Conservation (phyloP, 1,140 invertebrate genomes). For the Zophobas atratus region DNA sequence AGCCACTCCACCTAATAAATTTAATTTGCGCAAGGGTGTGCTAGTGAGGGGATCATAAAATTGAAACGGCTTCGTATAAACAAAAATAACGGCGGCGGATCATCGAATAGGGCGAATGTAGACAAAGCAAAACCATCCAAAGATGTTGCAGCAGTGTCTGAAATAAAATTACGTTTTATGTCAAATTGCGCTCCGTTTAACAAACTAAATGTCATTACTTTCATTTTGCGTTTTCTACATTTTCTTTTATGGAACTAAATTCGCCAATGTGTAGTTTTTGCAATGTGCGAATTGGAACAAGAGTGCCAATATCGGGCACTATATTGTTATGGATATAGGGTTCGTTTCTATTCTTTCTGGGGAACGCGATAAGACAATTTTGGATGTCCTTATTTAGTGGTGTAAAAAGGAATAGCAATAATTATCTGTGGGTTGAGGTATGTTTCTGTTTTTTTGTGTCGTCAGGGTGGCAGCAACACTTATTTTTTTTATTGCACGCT, state of each 20-base stretch:
- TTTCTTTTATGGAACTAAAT: conserved; percentile 3
- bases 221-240: neutral
- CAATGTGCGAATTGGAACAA: neutral
- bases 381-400: neutral
- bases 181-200: conserved; percentile 9
- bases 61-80: conserved; percentile 2
- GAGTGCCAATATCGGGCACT: neutral
- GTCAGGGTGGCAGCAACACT: too few species aligned
- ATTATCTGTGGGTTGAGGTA: too few species aligned
- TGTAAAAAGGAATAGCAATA: too few species aligned
- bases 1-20: neutral
- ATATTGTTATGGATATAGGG: conserved; percentile 1
- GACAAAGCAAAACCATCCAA: conserved; percentile 13
- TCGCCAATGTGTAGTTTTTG: neutral
- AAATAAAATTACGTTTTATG: conserved; percentile 12
- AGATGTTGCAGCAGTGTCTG: neutral
- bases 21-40: conserved; percentile 3
- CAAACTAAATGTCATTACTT: neutral
- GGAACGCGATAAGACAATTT: neutral
- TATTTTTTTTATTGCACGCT: too few species aligned
- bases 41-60: neutral
- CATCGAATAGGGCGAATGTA: neutral
- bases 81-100: conserved; percentile 5
- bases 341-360: neutral
- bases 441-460: too few species aligned